Evolutionary conservation across 1,140 invertebrate genomes (phyloP).

Genomic region (Zaprionus camerounensis): DNA sequence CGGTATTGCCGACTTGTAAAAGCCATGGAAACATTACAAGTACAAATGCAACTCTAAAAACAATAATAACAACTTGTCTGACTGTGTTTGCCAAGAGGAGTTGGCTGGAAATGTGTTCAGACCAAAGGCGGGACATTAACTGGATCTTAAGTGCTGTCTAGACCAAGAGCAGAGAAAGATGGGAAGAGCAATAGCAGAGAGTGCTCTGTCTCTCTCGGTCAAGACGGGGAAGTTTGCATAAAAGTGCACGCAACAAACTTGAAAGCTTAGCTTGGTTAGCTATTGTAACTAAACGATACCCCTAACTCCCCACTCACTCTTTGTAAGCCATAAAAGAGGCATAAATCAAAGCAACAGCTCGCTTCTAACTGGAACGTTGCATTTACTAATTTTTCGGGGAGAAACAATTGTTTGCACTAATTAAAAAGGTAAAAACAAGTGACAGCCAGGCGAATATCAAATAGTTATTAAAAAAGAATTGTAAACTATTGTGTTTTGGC

Average conservation of each 20-base stretch:
- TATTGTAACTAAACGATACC: neutral
- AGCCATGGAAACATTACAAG: slow-evolving; percentile 43
- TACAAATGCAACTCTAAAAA: slow-evolving; percentile 19
- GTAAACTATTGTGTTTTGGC: no score
- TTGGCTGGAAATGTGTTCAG: neutral
- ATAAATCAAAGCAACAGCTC: slow-evolving; percentile 1
- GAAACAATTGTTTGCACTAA: no score
- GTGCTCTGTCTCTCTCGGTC: neutral
- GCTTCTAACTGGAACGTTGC: neutral
- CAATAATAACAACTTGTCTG: neutral
- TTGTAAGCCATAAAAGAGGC: neutral
- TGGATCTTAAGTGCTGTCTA: slow-evolving; percentile 35
- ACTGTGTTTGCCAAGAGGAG: slow-evolving; percentile 27
- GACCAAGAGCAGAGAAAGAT: slow-evolving; percentile 5
- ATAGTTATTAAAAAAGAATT: neutral
- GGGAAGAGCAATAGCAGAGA: neutral
- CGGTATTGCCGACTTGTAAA: slow-evolving; percentile 36
- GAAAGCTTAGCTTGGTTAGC: neutral
- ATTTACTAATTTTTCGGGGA: slow-evolving; percentile 9
- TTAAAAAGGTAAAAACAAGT: neutral
- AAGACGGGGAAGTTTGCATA: slow-evolving; percentile 19
- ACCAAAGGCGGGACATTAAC: slow-evolving; percentile 45
- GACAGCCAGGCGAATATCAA: neutral
- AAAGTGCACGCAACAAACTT: slow-evolving; percentile 16
- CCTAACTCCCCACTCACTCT: neutral